These are phyloP conservation scores for Peromyscus aztecus DNA, from an alignment of 2,797 vertebrate genomes.

Conservation along the genomic window DNA sequence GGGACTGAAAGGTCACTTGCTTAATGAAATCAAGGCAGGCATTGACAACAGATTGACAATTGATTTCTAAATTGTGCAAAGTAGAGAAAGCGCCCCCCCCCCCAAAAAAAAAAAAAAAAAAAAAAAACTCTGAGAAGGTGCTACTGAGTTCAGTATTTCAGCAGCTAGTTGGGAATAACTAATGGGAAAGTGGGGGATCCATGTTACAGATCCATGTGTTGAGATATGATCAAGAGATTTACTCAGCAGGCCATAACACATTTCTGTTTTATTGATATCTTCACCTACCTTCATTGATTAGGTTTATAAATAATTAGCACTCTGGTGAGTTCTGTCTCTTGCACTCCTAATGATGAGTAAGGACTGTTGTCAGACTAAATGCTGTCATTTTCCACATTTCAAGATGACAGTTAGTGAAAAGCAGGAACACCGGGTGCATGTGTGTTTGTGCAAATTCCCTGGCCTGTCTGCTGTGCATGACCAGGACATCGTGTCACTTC, in stretches of 20 bases:
- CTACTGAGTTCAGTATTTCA: slow-evolving; percentile 9
- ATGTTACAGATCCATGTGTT: background rate
- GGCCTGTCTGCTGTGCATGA: background rate
- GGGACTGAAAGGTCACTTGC: background rate
- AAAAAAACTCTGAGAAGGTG: background rate
- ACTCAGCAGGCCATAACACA: background rate
- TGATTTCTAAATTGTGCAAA: background rate
- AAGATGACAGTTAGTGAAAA: background rate
- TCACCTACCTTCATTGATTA: background rate
- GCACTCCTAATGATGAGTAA: background rate
- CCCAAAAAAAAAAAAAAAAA: background rate
- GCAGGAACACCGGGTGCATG: fast-evolving
- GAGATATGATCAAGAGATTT: background rate
- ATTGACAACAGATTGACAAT: background rate
- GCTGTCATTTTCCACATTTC: background rate
- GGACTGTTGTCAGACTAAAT: background rate
- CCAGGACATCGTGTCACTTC: background rate
- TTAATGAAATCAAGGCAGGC: slow-evolving; percentile 15
- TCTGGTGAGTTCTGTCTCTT: background rate
- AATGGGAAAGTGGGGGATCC: background rate
- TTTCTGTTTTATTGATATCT: background rate
- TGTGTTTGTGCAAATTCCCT: background rate
- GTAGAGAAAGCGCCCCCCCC: background rate
- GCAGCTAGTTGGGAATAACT: background rate
- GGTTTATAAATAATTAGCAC: background rate